These are phyloP conservation scores for Setophaga kirtlandii DNA, from an alignment of 2,113 vertebrate genomes.

Conservation along the genomic window DNA sequence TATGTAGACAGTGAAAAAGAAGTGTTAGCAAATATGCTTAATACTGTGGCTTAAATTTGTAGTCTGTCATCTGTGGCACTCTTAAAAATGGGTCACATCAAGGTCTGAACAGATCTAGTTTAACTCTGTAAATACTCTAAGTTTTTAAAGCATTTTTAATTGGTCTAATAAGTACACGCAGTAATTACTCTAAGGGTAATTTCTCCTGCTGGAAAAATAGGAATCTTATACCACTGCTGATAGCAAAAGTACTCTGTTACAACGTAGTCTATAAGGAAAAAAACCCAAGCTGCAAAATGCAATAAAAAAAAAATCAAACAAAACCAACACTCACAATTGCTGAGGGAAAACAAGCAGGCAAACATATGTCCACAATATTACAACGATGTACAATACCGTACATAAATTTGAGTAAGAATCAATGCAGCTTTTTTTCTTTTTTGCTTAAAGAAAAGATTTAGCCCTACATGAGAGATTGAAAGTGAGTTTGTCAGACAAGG, in stretches of 20 bases:
- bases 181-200: not conserved
- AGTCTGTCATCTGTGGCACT: not conserved
- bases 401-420: not conserved
- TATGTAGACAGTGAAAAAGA: not conserved
- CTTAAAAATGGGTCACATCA: not conserved
- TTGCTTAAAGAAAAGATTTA: not conserved
- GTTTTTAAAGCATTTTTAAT: not conserved
- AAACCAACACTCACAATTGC: not conserved
- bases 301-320: not conserved
- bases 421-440: not conserved
- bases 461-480: not conserved
- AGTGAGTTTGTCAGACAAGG: not conserved
- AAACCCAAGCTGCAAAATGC: not conserved
- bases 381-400: rapidly evolving
- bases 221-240: not conserved
- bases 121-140: not conserved
- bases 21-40: not conserved
- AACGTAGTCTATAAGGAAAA: not conserved
- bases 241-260: not conserved
- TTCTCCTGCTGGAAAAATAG: not conserved
- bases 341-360: not conserved
- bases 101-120: not conserved
- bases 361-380: not conserved
- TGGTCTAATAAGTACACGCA: not conserved
- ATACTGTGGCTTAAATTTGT: not conserved